Conservation (phyloP, 2,113 vertebrate genomes). For the Paradisaea rubra region DNA sequence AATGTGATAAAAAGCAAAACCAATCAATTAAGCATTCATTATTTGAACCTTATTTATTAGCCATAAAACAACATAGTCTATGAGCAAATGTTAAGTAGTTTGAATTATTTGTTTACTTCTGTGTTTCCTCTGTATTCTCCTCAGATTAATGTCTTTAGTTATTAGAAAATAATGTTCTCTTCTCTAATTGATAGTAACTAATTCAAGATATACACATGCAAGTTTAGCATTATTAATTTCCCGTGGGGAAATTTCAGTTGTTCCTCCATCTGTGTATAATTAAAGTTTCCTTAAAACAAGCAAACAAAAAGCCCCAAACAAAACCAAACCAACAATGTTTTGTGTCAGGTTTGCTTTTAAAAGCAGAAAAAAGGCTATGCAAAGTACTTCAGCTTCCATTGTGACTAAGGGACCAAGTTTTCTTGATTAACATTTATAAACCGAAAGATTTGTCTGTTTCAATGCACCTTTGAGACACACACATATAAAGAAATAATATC, state of each 20-base stretch:
- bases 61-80: slow-evolving; percentile 11
- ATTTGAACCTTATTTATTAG: slow-evolving; percentile 51
- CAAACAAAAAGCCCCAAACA: background rate
- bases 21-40: slow-evolving; percentile 28
- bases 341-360: background rate
- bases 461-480: background rate
- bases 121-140: slow-evolving; percentile 5
- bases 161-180: slow-evolving; percentile 4
- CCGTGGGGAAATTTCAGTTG: background rate
- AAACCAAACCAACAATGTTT: background rate
- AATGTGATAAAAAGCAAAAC: slow-evolving; percentile 35
- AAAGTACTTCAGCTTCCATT: background rate
- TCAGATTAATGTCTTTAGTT: slow-evolving; percentile 40
- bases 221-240: background rate
- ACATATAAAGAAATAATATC: background rate
- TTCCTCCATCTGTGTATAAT: background rate
- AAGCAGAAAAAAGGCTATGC: background rate
- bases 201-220: background rate
- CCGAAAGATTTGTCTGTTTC: background rate
- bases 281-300: background rate
- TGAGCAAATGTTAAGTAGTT: slow-evolving; percentile 52
- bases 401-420: background rate
- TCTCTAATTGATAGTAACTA: slow-evolving; percentile 22
- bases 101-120: slow-evolving; percentile 66
- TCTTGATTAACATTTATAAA: background rate